A percentile compares a stretch with the other conserved stretches of the same genome.
Evolutionary conservation across 2,797 vertebrate species (phyloP).

Genomic region (Gymnocypris eckloni): DNA sequence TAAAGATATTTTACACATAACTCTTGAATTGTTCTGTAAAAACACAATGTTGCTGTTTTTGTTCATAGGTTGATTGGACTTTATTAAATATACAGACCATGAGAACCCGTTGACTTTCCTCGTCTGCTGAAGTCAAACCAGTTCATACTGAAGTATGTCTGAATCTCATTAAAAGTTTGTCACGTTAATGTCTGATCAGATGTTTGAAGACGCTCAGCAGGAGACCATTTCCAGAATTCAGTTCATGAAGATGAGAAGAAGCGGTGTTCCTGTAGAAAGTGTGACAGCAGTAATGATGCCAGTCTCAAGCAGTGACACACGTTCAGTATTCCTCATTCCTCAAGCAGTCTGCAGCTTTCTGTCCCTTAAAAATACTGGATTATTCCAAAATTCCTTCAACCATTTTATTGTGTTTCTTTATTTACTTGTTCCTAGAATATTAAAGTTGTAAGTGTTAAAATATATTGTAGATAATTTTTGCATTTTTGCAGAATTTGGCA

Average conservation of each 20-base stretch:
- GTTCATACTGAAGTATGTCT: neutral
- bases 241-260: conserved; percentile 18
- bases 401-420: neutral
- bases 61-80: neutral
- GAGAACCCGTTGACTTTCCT: neutral
- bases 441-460: neutral
- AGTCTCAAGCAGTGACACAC: conserved; percentile 1
- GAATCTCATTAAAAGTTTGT: conserved; percentile 2
- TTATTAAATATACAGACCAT: neutral
- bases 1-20: neutral
- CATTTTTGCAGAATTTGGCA: too few species aligned
- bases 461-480: too few species aligned
- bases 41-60: neutral
- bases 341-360: neutral
- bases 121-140: neutral
- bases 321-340: neutral
- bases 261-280: neutral
- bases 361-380: neutral
- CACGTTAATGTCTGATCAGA: conserved; percentile 15
- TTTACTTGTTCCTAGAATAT: neutral
- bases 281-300: neutral
- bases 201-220: neutral
- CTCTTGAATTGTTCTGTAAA: neutral
- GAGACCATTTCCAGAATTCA: conserved; percentile 2
- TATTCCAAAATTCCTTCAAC: neutral